Evolutionary conservation across 2,888 invertebrate genomes (phyloP).

Genomic region (Carcina quercana): DNA sequence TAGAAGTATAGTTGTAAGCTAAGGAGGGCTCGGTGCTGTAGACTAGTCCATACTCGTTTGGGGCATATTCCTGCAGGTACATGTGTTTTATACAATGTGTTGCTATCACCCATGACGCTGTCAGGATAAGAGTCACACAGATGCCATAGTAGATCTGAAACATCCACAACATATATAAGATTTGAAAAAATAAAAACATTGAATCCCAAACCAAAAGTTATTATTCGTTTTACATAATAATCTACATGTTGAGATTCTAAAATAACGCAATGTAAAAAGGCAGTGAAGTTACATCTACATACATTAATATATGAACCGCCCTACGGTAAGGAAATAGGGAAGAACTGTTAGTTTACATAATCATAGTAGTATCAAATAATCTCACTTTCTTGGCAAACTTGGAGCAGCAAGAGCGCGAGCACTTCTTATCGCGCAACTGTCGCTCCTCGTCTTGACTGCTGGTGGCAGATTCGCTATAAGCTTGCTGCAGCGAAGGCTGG

Average conservation of each 20-base stretch:
- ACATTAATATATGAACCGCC: too few species aligned
- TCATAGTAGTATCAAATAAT: too few species aligned
- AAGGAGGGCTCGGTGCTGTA: constrained; percentile 53
- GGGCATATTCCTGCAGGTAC: constrained; percentile 75
- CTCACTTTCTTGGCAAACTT: constrained; percentile 86
- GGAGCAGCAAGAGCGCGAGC: constrained; percentile 86
- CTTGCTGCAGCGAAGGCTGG: constrained; percentile 65
- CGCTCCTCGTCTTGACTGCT: constrained; percentile 78
- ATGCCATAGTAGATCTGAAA: constrained; percentile 91
- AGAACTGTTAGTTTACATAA: too few species aligned
- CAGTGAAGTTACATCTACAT: too few species aligned
- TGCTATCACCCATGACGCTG: constrained; percentile 94
- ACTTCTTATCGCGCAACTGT: constrained; percentile 64
- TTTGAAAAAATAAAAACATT: too few species aligned
- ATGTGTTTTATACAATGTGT: constrained; percentile 93
- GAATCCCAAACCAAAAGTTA: too few species aligned
- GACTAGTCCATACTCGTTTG: constrained; percentile 48
- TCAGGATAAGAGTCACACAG: constrained; percentile 88
- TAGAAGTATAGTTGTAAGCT: constrained; percentile 42
- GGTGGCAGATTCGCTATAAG: constrained; percentile 67
- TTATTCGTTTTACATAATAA: too few species aligned
- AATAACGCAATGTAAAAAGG: too few species aligned
- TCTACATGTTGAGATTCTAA: too few species aligned
- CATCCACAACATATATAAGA: too few species aligned
- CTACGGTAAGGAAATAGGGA: too few species aligned